Evolutionary conservation across 1,140 invertebrate species (phyloP), one percentile per base, ranked within the genome.

Genomic region (Lepidurus packardi): DNA sequence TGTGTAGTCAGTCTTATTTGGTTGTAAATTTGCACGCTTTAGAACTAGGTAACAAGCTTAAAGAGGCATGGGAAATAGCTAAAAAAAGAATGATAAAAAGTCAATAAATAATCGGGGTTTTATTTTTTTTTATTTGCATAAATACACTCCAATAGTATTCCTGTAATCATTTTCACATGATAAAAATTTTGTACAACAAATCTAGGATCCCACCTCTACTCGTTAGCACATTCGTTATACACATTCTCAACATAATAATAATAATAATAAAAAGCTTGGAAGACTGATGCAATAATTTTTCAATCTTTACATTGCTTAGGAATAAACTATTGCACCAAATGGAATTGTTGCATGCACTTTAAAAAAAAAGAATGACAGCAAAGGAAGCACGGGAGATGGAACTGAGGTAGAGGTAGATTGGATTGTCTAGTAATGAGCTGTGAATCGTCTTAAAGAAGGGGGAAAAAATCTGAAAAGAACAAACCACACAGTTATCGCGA

Each of bases 401-500:
- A 65, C 53, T 65, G 53, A 65, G 53, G 53, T 65, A 65, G 53
- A 65, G 53, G 53, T 65, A 65, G 53, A 65, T 65, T 65, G 16
- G 53, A 65, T 21, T 65, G 53, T 65, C 53, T n/a, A 65, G 53
- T 65, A n/a, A 21, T 65, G 53, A 65, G 53, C 53, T 65, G 53
- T 21, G 53, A 65, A 65, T 13, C 21, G 53, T 65, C 21, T 21
- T 21, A 65, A 16, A 65, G 9, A 16, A 65, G 34, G 3, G 34
- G 34, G 34, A 4, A 34, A 4, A 34, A 34, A 34, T 34, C 3
- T 34, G 34, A 13, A 65, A 65, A 21, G 21, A 65, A 21, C 21
- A 16, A 65, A 65, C 4, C 21, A 65, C 53, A 13, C 16, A n/a
- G n/a, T 21, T 65, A 65, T 65, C 21, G 53, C 9, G 21, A 65